A percentile compares a stretch with the other conserved stretches of the same genome.
phyloP scores from a whole-genome alignment of 2,888 invertebrate species.

The Aphidius colemani region DNA sequence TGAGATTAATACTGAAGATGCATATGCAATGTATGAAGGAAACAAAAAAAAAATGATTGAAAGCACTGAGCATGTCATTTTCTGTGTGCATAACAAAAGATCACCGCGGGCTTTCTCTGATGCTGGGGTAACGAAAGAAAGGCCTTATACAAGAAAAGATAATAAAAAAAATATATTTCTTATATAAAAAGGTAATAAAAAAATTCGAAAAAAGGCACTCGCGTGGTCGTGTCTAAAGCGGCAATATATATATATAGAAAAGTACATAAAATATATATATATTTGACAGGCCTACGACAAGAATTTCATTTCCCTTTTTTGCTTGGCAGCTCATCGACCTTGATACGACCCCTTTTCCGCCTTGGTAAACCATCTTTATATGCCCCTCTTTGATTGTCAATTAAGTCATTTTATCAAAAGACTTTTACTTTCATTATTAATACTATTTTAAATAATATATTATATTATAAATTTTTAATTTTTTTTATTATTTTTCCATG shows the following conservation, averaged over 20 bases:
- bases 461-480: no score
- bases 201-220: slow-evolving; percentile 24
- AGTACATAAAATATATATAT: slow-evolving; percentile 24
- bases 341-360: slow-evolving; percentile 30
- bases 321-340: slow-evolving; percentile 36
- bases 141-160: slow-evolving; percentile 19
- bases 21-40: background rate
- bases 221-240: slow-evolving; percentile 27
- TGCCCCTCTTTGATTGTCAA: slow-evolving; percentile 37
- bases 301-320: slow-evolving; percentile 51
- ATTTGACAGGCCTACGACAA: slow-evolving; percentile 37
- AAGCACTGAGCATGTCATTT: slow-evolving; percentile 32
- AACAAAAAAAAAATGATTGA: slow-evolving; percentile 18
- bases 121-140: slow-evolving; percentile 23
- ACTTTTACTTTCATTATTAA: slow-evolving; percentile 26
- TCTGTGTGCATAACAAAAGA: background rate
- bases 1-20: no score
- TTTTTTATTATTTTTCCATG: no score
- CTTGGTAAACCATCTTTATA: slow-evolving; percentile 22
- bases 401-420: slow-evolving; percentile 34
- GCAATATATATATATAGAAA: slow-evolving; percentile 36
- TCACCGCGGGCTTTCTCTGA: background rate
- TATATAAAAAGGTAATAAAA: slow-evolving; percentile 13
- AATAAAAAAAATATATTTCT: slow-evolving; percentile 9
- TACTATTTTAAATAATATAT: no score